A percentile compares a stretch with the other conserved stretches of the same genome.
phyloP scores from a whole-genome alignment of 2,888 invertebrate species.

The Cantharis rustica region DNA sequence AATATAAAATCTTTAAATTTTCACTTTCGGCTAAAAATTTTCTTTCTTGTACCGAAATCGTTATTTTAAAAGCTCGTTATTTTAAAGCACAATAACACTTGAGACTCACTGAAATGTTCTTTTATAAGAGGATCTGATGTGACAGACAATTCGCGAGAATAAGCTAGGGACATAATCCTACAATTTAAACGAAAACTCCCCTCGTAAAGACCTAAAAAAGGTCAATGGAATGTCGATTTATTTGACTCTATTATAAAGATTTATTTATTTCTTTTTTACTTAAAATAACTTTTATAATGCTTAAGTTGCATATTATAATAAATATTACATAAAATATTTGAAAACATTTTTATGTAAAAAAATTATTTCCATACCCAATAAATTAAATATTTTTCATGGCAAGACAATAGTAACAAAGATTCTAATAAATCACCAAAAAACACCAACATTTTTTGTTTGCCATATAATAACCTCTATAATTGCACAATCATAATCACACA shows the following conservation, averaged over 20 bases:
- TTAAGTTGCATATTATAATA: background rate
- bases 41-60: slow-evolving; percentile 17
- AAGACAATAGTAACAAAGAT: no score
- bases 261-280: slow-evolving; percentile 15
- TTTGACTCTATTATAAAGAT: slow-evolving; percentile 15
- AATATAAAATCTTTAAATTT: background rate
- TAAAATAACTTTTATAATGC: slow-evolving; percentile 13
- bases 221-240: slow-evolving; percentile 23
- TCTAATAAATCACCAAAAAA: no score
- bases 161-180: slow-evolving; percentile 35
- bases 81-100: slow-evolving; percentile 33
- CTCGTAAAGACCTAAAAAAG: slow-evolving; percentile 17
- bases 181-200: slow-evolving; percentile 32
- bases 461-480: no score
- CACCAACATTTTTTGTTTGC: no score
- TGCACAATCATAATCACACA: no score
- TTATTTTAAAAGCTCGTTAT: slow-evolving; percentile 29
- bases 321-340: no score
- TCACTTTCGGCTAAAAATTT: background rate
- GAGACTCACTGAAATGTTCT: slow-evolving; percentile 27
- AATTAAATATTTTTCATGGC: no score
- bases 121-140: slow-evolving; percentile 35
- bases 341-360: background rate
- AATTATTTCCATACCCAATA: no score
- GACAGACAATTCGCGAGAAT: slow-evolving; percentile 31